These are phyloP conservation scores for Cettia cetti DNA, from an alignment of 2,113 vertebrate genomes.

Conservation along the genomic window DNA sequence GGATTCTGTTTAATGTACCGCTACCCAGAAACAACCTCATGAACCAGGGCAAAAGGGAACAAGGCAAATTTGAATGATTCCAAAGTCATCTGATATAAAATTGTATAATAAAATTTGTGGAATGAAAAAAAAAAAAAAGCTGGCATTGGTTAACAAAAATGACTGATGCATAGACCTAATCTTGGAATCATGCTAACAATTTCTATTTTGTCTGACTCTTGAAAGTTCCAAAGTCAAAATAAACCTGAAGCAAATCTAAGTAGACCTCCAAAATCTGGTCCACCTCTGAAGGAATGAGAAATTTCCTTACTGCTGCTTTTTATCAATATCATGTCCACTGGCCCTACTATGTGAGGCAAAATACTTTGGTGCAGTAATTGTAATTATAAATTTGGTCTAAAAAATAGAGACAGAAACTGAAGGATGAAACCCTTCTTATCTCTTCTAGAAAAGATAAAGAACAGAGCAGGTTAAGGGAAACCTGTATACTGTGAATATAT, in stretches of 20 bases:
- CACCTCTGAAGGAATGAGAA: not conserved
- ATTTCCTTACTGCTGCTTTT: not conserved
- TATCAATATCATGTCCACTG: fast-evolving
- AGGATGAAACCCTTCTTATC: not conserved
- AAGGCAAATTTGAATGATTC: not conserved
- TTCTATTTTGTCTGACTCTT: not conserved
- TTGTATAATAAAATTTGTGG: not conserved
- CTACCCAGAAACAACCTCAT: not conserved
- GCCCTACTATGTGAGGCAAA: not conserved
- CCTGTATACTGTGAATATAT: not conserved
- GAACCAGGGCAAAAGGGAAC: fast-evolving
- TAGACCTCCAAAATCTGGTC: not conserved
- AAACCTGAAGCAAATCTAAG: not conserved
- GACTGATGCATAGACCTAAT: not conserved
- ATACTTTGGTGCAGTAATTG: not conserved
- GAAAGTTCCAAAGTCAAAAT: not conserved
- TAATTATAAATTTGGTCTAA: not conserved
- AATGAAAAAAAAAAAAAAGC: fast-evolving
- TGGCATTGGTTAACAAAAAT: not conserved
- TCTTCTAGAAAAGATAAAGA: not conserved
- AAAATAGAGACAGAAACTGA: not conserved
- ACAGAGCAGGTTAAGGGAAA: not conserved
- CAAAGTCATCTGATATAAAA: not conserved
- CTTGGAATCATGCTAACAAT: not conserved
- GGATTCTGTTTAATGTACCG: not conserved